Percentiles rank a stretch among this genome's conserved stretches.
phyloP scores from a whole-genome alignment of 2,797 vertebrate species.

The Lithobates sylvaticus region DNA sequence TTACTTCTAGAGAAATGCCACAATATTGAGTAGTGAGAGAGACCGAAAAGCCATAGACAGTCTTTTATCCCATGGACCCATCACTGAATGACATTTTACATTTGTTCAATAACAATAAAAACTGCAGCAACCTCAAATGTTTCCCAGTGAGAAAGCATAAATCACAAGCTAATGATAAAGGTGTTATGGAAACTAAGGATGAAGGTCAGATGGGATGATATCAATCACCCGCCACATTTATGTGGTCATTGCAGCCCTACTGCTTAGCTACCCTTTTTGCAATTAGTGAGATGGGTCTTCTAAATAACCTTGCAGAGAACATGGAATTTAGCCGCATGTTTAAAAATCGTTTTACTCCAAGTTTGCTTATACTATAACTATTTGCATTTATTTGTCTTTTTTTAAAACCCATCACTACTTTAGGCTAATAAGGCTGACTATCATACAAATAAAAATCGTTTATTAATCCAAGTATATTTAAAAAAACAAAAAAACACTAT shows the following conservation, averaged over 20 bases:
- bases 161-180: constrained; percentile 63
- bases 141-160: constrained; percentile 62
- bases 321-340: constrained; percentile 30
- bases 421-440: background rate
- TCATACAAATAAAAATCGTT: background rate
- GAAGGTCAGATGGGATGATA: constrained; percentile 61
- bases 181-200: constrained; percentile 61
- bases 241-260: constrained; percentile 58
- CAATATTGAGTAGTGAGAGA: constrained; percentile 48
- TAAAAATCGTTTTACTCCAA: constrained; percentile 19
- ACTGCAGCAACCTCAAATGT: constrained; percentile 52
- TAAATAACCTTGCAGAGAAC: constrained; percentile 56
- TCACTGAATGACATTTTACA: constrained; percentile 59
- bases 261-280: constrained; percentile 51
- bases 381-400: background rate
- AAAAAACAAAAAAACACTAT: background rate
- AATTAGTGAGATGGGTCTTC: constrained; percentile 52
- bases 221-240: constrained; percentile 59
- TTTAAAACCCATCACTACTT: background rate
- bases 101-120: constrained; percentile 62
- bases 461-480: background rate
- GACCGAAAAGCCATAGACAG: constrained; percentile 38
- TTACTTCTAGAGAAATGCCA: constrained; percentile 49
- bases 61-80: constrained; percentile 46
- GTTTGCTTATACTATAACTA: background rate